phyloP scores from a whole-genome alignment of 2,797 vertebrate genomes.

The Acropternis orthonyx region DNA sequence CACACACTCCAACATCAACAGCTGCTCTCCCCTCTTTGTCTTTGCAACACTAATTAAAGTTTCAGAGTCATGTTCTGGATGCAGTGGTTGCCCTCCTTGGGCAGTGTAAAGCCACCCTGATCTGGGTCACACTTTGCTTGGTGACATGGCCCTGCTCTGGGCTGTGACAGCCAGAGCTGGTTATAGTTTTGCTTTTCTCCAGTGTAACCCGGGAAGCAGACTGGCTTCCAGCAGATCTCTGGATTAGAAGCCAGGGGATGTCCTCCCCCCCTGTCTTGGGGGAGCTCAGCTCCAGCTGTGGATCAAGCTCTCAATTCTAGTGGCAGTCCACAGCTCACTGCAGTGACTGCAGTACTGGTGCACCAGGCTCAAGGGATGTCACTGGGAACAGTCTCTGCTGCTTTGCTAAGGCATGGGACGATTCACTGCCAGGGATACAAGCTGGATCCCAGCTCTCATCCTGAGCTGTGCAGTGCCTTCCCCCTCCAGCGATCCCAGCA shows the following conservation, averaged over 20 bases:
- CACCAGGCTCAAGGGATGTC: neutral
- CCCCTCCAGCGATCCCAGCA: neutral
- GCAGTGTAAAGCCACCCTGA: neutral
- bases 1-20: neutral
- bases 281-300: neutral
- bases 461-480: neutral
- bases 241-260: too few relatives aligned
- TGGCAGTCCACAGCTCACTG: neutral
- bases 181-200: neutral
- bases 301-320: neutral
- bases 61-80: neutral
- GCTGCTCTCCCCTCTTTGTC: neutral
- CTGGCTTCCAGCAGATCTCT: neutral
- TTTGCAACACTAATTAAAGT: neutral
- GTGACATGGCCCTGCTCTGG: neutral
- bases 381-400: neutral
- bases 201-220: neutral
- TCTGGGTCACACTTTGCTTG: neutral
- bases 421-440: neutral
- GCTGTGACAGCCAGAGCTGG: neutral
- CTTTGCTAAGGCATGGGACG: neutral
- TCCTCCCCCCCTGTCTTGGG: neutral
- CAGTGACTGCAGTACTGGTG: neutral
- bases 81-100: neutral
- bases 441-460: rapidly evolving